These are phyloP conservation scores for Lasiurus cinereus DNA, from an alignment of 2,113 vertebrate genomes.

Conservation along the genomic window DNA sequence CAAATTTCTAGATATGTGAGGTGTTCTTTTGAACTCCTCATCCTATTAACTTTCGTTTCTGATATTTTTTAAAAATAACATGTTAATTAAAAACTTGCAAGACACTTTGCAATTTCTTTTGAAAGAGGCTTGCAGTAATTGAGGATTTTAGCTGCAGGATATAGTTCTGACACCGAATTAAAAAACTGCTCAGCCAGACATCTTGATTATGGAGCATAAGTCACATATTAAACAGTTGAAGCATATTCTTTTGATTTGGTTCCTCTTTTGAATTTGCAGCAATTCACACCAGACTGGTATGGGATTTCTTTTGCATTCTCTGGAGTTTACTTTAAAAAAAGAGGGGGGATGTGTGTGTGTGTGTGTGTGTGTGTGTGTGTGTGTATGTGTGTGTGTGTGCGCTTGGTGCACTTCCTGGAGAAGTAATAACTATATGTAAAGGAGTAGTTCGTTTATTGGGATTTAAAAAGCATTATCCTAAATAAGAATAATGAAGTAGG, in stretches of 20 bases:
- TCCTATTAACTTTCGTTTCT: background rate
- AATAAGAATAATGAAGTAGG: constrained; percentile 25
- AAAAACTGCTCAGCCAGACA: constrained; percentile 4
- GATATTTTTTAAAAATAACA: background rate
- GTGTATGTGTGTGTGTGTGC: background rate
- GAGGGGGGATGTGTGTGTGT: too few species aligned
- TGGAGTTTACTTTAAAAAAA: background rate
- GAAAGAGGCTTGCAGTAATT: constrained; percentile 21
- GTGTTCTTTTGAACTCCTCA: constrained; percentile 19
- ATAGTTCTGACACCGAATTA: background rate
- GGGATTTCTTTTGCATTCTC: background rate
- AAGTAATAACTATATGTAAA: background rate
- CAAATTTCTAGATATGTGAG: constrained; percentile 18
- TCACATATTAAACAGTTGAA: background rate
- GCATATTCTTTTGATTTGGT: background rate
- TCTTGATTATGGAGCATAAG: background rate
- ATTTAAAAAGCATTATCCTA: background rate
- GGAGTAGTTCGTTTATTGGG: background rate
- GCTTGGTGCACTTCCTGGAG: background rate
- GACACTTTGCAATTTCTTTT: background rate
- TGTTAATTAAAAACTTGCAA: constrained; percentile 24
- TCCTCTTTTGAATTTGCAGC: background rate
- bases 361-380: background rate
- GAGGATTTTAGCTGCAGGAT: constrained; percentile 40
- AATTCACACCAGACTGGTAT: background rate